A percentile compares a stretch with the other conserved stretches of the same genome.
phyloP scores from a whole-genome alignment of 2,888 invertebrate genomes.

The Mesochorus sp. region DNA sequence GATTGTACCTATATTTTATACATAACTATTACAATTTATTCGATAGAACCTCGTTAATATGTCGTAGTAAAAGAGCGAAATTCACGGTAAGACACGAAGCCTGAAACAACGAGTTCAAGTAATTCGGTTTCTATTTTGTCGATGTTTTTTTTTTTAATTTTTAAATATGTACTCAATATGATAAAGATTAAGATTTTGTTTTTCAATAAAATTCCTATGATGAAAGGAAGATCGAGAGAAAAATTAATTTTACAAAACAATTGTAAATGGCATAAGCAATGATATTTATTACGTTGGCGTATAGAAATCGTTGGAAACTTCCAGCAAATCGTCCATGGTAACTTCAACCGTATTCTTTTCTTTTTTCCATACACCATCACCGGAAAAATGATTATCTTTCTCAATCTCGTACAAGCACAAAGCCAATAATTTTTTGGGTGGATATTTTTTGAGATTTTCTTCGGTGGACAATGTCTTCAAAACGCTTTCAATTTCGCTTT shows the following conservation, averaged over 20 bases:
- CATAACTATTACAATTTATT: no score
- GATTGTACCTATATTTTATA: no score
- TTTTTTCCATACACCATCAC: conserved; percentile 88
- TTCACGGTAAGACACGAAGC: background rate
- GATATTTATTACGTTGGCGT: no score
- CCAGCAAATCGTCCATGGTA: background rate
- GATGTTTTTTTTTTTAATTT: conserved; percentile 7
- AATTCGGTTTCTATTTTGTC: conserved; percentile 13
- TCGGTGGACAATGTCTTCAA: conserved; percentile 72
- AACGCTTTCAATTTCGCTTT: background rate
- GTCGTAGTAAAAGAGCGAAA: no score
- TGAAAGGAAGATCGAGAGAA: background rate
- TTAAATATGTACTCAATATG: conserved; percentile 47
- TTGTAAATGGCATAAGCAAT: background rate
- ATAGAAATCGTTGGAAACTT: background rate
- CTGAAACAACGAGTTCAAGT: background rate
- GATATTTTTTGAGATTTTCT: conserved; percentile 77
- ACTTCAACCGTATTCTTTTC: background rate
- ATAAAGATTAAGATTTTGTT: conserved; percentile 55
- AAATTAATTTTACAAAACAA: no score
- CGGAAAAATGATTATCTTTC: conserved; percentile 88
- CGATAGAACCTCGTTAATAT: no score
- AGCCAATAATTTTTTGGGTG: conserved; percentile 84
- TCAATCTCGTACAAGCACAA: conserved; percentile 89
- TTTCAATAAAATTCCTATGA: conserved; percentile 53